Conservation (phyloP, 2,797 vertebrate species). For the Poecilia picta region DNA sequence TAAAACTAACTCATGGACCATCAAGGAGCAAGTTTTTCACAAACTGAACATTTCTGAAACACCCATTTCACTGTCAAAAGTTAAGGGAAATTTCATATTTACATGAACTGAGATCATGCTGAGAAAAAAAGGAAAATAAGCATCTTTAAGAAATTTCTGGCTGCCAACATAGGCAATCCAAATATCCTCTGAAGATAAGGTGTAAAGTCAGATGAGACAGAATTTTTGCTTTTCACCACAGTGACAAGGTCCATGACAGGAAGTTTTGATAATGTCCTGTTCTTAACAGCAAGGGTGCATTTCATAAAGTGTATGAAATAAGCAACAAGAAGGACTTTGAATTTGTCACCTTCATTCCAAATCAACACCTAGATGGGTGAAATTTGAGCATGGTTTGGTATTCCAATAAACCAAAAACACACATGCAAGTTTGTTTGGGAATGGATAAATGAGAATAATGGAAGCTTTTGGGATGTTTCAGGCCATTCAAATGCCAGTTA, state of each 20-base stretch:
- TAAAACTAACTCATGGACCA: background rate
- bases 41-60: background rate
- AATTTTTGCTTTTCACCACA: background rate
- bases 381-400: background rate
- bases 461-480: background rate
- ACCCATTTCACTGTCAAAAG: background rate
- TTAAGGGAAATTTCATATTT: background rate
- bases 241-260: background rate
- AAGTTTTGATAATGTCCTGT: background rate
- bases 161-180: background rate
- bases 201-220: background rate
- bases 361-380: background rate
- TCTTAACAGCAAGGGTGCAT: background rate
- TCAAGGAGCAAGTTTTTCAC: background rate
- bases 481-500: background rate
- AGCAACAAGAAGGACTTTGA: background rate
- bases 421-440: background rate
- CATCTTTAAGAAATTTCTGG: background rate
- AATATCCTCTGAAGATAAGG: background rate
- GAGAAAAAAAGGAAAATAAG: background rate
- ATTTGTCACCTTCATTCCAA: background rate
- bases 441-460: background rate
- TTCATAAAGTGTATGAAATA: background rate
- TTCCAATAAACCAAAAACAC: background rate
- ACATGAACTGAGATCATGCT: background rate